Base-by-base conservation (phyloP, 2,888 invertebrate genomes). In the Hypomecis atomaria region DNA sequence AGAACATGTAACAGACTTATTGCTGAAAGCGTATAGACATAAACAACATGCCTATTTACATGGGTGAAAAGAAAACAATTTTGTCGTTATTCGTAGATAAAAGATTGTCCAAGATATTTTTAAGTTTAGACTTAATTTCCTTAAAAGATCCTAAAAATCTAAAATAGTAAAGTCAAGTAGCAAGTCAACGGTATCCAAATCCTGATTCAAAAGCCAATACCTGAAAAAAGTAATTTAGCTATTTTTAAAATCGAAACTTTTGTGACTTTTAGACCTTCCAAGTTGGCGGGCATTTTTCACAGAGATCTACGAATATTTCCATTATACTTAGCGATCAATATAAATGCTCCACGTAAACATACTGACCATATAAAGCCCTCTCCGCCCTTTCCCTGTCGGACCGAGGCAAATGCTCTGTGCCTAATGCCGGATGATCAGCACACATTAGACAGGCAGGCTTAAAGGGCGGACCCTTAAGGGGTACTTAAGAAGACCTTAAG, bases 341-440 rank as follows among this genome's bases (percentile, higher is more conserved):
- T 53, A 23, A 23, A 23, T 3, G 23, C 23, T 1, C 40, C 11
- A 11, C 38, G 9, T 7, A 53, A 33, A 7, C 53, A 38, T 45
- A 36, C 49, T 44, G 59, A 47, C 55, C 56, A 40, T 50, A 59
- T 59, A 67, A 59, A 64, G 54, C 48, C 57, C 44, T 36, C 70
- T 71, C 76, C 82, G 78, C 84, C 84, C 77, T 74, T 81, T 81
- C 75, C 77, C 61, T 85, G 83, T 84, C 77, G 72, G 58, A 65
- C 43, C 49, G 53, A 44, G 45, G 54, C 54, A 62, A 62, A 70
- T 68, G 72, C 70, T 69, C 78, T 74, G 73, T 70, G 74, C 81
- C 81, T 83, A 83, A 83, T 75, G 70, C 70, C 74, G 79, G 78
- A 81, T 83, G 81, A 85, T 84, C 84, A 82, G 78, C 77, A 71